Evolutionary conservation across 2,888 invertebrate species (phyloP).

Genomic region (Rotaria macrura): DNA sequence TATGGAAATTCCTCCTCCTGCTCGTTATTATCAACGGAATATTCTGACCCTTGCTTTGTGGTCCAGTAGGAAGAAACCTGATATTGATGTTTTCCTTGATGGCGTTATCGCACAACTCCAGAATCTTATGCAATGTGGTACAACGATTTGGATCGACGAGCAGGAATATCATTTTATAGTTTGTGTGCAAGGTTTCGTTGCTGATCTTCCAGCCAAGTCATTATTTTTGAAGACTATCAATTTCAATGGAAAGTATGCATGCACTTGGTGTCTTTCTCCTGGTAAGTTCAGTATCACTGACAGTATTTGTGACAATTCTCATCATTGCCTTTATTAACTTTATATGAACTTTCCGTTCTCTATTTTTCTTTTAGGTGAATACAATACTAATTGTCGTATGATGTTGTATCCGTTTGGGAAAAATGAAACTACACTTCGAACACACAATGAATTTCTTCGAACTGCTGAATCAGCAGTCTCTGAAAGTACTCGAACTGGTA

Average conservation of each 20-base stretch:
- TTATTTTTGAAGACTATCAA: not conserved
- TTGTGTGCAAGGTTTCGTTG: not conserved
- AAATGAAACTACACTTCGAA: not conserved
- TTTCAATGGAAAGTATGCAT: not conserved
- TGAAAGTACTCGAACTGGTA: accelerated
- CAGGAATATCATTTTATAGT: not conserved
- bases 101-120: not conserved
- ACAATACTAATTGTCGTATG: not conserved
- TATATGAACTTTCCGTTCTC: not conserved
- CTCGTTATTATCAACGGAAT: not conserved
- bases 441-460: not conserved
- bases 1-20: not conserved
- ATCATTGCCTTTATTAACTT: not conserved
- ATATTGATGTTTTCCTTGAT: not conserved
- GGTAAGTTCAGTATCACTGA: not conserved
- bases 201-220: not conserved
- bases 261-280: not conserved
- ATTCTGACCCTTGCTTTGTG: not conserved
- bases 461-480: not conserved
- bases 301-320: not conserved
- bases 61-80: not conserved
- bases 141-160: not conserved
- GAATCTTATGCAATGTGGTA: not conserved
- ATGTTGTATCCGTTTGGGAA: not conserved
- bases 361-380: not conserved